Percentiles rank a stretch among this genome's conserved stretches.
Evolutionary conservation across 2,888 invertebrate species (phyloP).

Genomic region (Tipula vernalis): DNA sequence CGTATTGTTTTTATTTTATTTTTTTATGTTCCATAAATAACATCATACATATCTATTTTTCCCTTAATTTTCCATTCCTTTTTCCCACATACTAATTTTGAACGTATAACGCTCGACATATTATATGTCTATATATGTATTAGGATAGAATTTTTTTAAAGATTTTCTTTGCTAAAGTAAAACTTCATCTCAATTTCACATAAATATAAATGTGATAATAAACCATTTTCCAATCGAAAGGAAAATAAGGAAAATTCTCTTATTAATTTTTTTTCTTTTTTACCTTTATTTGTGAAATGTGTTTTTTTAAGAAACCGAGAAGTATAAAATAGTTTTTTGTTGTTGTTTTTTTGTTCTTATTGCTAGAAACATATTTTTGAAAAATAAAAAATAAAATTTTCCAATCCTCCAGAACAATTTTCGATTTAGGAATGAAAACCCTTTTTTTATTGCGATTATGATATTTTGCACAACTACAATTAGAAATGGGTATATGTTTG

Average conservation of each 20-base stretch:
- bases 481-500: not conserved
- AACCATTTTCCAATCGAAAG: not conserved
- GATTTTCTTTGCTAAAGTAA: not conserved
- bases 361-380: not conserved
- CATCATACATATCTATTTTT: not conserved
- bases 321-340: not conserved
- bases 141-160: not conserved
- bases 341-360: not conserved
- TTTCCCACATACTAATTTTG: not conserved
- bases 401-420: not conserved
- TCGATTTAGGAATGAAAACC: not conserved
- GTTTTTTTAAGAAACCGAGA: not conserved
- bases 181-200: not conserved
- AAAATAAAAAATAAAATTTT: not conserved
- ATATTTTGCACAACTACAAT: not conserved
- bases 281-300: not conserved
- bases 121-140: not conserved
- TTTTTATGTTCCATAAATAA: not conserved
- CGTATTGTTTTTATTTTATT: not conserved
- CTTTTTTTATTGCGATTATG: not conserved
- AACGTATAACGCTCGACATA: not conserved
- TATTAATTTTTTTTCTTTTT: not conserved
- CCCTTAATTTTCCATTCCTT: not conserved
- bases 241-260: not conserved
- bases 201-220: conserved; percentile 4